These are phyloP conservation scores for Danionella cerebrum DNA, from an alignment of 2,113 vertebrate species.

Conservation along the genomic window DNA sequence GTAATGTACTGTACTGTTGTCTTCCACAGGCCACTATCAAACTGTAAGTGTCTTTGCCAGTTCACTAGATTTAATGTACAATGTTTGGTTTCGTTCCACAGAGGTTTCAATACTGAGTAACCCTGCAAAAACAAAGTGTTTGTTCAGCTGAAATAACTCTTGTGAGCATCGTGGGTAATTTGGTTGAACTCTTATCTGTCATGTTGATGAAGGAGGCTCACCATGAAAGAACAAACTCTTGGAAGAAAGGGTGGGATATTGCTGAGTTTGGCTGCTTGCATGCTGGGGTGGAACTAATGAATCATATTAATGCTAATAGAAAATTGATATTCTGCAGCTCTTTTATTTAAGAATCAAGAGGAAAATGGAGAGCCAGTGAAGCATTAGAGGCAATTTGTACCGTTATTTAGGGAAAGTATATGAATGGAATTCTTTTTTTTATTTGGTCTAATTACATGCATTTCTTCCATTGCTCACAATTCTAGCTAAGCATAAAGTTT, in stretches of 20 bases:
- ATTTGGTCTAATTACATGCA: too few species aligned
- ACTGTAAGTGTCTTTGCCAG: not conserved
- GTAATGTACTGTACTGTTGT: not conserved
- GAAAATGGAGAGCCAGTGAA: too few species aligned
- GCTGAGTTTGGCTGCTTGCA: not conserved
- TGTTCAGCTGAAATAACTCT: not conserved
- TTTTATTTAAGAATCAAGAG: too few species aligned
- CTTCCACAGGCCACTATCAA: not conserved
- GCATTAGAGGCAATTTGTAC: too few species aligned
- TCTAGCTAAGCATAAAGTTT: too few species aligned
- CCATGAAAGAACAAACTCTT: not conserved
- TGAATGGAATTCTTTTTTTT: too few species aligned
- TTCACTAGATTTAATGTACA: not conserved
- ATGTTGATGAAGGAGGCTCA: constrained; percentile 9
- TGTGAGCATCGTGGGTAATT: not conserved
- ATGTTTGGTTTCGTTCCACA: not conserved
- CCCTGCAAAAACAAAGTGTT: not conserved
- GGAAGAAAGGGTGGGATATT: not conserved
- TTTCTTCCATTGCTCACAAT: too few species aligned
- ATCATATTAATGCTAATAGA: constrained; percentile 8
- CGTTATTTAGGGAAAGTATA: too few species aligned
- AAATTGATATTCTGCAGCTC: not conserved
- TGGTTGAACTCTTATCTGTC: not conserved
- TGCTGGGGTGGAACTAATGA: not conserved
- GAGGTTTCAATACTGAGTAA: not conserved